Evolutionary conservation across 2,797 vertebrate species (phyloP).

Genomic region (Knipowitschia caucasica): DNA sequence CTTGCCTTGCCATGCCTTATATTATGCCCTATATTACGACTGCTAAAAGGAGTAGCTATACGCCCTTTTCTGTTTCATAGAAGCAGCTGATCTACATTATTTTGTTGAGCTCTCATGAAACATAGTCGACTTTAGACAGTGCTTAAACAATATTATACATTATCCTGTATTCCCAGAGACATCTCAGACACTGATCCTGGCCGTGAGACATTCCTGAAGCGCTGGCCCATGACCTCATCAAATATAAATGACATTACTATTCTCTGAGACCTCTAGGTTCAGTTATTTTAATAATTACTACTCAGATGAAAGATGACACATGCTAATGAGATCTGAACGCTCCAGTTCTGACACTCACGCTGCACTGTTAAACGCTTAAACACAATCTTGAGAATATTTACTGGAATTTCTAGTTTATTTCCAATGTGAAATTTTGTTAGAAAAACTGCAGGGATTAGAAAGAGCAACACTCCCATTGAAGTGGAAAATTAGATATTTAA

Average conservation of each 20-base stretch:
- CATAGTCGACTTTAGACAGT: too few relatives aligned
- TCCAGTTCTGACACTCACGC: neutral
- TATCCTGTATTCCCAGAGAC: neutral
- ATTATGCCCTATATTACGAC: too few relatives aligned
- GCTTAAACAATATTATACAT: neutral
- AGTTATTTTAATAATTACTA: neutral
- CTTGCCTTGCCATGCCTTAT: too few relatives aligned
- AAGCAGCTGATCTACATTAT: too few relatives aligned
- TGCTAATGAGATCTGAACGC: slow-evolving; percentile 1
- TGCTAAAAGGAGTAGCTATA: too few relatives aligned
- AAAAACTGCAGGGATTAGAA: too few relatives aligned
- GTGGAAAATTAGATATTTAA: too few relatives aligned
- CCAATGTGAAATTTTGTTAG: too few relatives aligned
- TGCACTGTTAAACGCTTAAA: neutral
- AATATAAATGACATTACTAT: slow-evolving; percentile 3
- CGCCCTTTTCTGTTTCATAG: too few relatives aligned
- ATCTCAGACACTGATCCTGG: neutral
- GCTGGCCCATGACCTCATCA: slow-evolving; percentile 3
- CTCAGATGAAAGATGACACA: neutral
- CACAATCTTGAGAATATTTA: too few relatives aligned
- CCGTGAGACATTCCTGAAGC: neutral
- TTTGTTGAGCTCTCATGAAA: neutral
- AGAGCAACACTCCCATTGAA: too few relatives aligned
- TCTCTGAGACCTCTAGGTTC: neutral
- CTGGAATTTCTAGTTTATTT: too few relatives aligned